phyloP scores from a whole-genome alignment of 2,797 vertebrate genomes.

The Aotus griseimembra region DNA sequence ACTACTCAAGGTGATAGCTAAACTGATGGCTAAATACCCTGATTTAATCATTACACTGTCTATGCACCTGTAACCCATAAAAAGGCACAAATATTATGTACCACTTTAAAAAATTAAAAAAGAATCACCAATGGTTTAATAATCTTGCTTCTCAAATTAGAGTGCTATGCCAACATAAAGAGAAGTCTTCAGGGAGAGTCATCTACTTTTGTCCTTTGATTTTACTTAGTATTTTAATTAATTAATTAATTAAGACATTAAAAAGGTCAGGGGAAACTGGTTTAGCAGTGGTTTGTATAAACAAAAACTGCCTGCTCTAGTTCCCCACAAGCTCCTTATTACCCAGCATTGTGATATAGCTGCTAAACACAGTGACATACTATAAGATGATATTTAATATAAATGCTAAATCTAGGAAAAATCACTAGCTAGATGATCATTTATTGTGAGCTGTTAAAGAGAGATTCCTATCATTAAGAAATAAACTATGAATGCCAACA shows the following conservation, averaged over 20 bases:
- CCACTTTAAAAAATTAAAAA: not conserved
- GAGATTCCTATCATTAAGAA: not conserved
- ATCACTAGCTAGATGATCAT: not conserved
- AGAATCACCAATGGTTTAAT: not conserved
- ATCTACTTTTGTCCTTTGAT: not conserved
- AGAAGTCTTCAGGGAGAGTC: not conserved
- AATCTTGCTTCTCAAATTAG: not conserved
- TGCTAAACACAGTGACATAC: not conserved
- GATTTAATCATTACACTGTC: not conserved
- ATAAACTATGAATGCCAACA: not conserved
- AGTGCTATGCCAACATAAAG: not conserved
- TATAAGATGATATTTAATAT: conserved; percentile 4
- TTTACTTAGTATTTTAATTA: conserved; percentile 8
- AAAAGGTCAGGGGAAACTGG: not conserved
- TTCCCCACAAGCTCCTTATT: not conserved
- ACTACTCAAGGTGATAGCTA: not conserved
- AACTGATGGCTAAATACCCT: not conserved
- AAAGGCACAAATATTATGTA: not conserved
- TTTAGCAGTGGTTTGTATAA: not conserved
- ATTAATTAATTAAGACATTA: conserved; percentile 13
- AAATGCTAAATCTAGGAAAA: conserved; percentile 21
- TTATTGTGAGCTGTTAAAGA: not conserved
- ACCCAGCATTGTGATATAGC: not conserved
- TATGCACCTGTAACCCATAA: not conserved
- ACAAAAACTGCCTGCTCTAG: not conserved